Conservation (phyloP, 2,888 invertebrate species). For the Andrena minutula region DNA sequence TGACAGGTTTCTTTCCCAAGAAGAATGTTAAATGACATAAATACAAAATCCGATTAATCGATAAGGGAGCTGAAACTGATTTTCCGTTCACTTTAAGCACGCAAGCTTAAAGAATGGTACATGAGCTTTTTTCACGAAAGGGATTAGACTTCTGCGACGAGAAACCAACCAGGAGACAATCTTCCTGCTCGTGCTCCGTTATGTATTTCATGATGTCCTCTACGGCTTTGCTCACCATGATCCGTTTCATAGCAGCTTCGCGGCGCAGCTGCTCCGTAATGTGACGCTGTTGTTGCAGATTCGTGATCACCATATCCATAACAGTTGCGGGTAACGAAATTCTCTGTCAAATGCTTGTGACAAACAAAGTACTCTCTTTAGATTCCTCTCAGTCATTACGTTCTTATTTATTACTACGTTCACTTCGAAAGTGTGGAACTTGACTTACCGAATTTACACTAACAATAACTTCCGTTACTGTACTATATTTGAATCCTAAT, state of each 20-base stretch:
- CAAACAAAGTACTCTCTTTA: not conserved
- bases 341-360: slow-evolving; percentile 19
- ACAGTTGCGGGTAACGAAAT: slow-evolving; percentile 87
- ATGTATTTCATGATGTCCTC: slow-evolving; percentile 96
- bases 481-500: not conserved
- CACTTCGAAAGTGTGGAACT: not conserved
- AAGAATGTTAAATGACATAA: slow-evolving; percentile 14
- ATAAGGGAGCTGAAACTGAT: not conserved
- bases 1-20: slow-evolving; percentile 5
- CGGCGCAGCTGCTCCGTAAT: slow-evolving; percentile 97
- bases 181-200: slow-evolving; percentile 96
- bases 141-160: slow-evolving; percentile 98
- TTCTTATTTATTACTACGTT: slow-evolving; percentile 3
- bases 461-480: slow-evolving; percentile 6
- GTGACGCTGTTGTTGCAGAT: slow-evolving; percentile 96
- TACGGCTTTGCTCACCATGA: slow-evolving; percentile 95
- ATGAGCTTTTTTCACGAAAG: slow-evolving; percentile 96
- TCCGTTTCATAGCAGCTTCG: slow-evolving; percentile 94
- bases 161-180: slow-evolving; percentile 96
- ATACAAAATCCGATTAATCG: slow-evolving; percentile 20
- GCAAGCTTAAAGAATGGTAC: slow-evolving; percentile 90
- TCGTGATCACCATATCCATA: slow-evolving; percentile 97
- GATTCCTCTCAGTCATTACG: not conserved
- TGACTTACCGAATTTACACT: slow-evolving; percentile 29
- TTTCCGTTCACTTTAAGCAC: slow-evolving; percentile 57